Conservation (phyloP, 2,113 vertebrate genomes). For the Symphodus melops region DNA sequence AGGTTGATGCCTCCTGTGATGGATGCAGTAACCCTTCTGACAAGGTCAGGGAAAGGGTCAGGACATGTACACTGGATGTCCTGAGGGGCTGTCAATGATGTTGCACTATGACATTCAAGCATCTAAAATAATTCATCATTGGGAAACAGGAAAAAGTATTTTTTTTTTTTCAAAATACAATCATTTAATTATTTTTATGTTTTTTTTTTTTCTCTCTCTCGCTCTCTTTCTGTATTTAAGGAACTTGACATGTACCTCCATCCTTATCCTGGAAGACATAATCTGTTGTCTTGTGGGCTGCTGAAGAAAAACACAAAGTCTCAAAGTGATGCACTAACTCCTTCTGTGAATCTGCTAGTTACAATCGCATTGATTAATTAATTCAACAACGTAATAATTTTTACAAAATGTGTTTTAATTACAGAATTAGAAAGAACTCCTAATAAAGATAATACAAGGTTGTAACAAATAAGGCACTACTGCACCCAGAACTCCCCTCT, state of each 20-base stretch:
- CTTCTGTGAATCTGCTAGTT: not conserved
- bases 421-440: too few relatives aligned
- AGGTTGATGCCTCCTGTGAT: not conserved
- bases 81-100: not conserved
- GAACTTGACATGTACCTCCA: not conserved
- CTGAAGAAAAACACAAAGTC: not conserved
- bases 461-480: too few relatives aligned
- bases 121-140: not conserved
- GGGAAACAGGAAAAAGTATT: not conserved
- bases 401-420: too few relatives aligned
- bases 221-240: not conserved
- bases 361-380: not conserved
- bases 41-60: not conserved
- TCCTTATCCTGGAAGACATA: not conserved
- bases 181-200: too few relatives aligned
- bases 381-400: too few relatives aligned
- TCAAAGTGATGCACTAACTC: too few relatives aligned
- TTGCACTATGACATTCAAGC: constrained; percentile 10
- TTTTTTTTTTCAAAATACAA: too few relatives aligned
- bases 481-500: too few relatives aligned
- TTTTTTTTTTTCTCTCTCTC: too few relatives aligned
- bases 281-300: not conserved
- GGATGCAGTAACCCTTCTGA: not conserved
- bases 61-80: not conserved
- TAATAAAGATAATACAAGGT: too few relatives aligned